These are phyloP conservation scores for Chaetogeoica ovagalla DNA, from an alignment of 2,888 invertebrate genomes.

Conservation along the genomic window DNA sequence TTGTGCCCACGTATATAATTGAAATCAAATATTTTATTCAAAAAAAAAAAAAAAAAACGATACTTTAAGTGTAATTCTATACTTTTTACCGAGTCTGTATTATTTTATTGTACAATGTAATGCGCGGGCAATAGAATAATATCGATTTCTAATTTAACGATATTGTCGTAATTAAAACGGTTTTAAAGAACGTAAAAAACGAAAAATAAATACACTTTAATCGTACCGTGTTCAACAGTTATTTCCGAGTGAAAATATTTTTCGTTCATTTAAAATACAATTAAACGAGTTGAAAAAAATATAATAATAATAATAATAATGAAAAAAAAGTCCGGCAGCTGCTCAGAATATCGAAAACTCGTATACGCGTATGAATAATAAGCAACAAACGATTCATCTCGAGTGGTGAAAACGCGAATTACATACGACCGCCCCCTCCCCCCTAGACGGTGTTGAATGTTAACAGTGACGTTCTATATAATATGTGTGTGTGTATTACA, in stretches of 20 bases:
- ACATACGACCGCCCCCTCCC: slow-evolving; percentile 28
- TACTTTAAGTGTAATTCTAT: too few species aligned
- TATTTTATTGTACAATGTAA: too few species aligned
- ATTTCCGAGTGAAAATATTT: not conserved
- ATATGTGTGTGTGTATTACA: not conserved
- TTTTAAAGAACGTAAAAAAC: not conserved
- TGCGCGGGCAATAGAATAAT: not conserved
- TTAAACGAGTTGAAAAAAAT: slow-evolving; percentile 2
- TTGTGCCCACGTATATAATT: too few species aligned
- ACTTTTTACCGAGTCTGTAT: too few species aligned
- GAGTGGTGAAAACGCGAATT: slow-evolving; percentile 42
- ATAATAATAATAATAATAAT: not conserved
- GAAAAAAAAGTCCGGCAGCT: too few species aligned
- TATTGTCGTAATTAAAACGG: not conserved
- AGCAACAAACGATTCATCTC: slow-evolving; percentile 19
- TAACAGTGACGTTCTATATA: slow-evolving; percentile 26
- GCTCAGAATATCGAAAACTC: slow-evolving; percentile 8
- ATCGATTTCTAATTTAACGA: not conserved
- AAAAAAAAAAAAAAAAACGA: too few species aligned
- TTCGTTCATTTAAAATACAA: not conserved
- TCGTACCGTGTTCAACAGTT: not conserved
- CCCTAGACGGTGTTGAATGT: slow-evolving; percentile 2
- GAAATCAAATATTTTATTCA: too few species aligned
- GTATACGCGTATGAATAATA: not conserved
- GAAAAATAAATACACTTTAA: not conserved